A percentile compares a stretch with the other conserved stretches of the same genome.
These are phyloP conservation scores for Strigamia maritima DNA, from an alignment of 2,888 invertebrate species.

Conservation along the genomic window DNA sequence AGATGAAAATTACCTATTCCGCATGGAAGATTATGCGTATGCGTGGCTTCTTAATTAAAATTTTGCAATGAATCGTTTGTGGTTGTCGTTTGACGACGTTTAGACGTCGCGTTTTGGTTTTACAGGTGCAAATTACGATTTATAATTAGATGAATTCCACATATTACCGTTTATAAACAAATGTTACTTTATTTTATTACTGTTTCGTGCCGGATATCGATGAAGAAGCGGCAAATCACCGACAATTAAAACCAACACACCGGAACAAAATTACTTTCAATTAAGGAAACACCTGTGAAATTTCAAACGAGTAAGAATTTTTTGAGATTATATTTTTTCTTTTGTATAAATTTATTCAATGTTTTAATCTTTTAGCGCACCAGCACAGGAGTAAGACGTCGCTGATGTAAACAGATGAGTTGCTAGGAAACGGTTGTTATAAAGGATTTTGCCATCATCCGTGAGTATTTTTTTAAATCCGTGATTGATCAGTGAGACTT, in stretches of 20 bases:
- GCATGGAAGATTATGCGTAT: background rate
- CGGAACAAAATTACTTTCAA: background rate
- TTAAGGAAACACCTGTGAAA: constrained; percentile 15
- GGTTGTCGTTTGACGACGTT: background rate
- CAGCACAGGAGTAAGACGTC: background rate
- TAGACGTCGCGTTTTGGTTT: background rate
- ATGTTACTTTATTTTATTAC: background rate
- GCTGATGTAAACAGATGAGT: background rate
- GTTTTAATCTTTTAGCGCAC: background rate
- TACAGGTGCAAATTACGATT: constrained; percentile 20
- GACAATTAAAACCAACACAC: constrained; percentile 16
- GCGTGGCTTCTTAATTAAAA: constrained; percentile 14
- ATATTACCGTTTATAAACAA: constrained; percentile 11
- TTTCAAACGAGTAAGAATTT: background rate
- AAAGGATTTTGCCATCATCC: background rate
- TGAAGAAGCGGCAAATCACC: constrained; percentile 23
- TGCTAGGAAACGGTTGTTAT: background rate
- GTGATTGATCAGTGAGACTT: constrained; percentile 14
- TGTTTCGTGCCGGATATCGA: constrained; percentile 10
- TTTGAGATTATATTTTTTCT: background rate
- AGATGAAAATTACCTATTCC: background rate
- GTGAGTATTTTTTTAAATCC: background rate
- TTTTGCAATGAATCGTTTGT: constrained; percentile 14
- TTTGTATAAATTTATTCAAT: background rate
- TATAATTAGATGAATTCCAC: constrained; percentile 16